Base-by-base conservation (phyloP, 2,888 invertebrate genomes). In the Nebria salina region DNA sequence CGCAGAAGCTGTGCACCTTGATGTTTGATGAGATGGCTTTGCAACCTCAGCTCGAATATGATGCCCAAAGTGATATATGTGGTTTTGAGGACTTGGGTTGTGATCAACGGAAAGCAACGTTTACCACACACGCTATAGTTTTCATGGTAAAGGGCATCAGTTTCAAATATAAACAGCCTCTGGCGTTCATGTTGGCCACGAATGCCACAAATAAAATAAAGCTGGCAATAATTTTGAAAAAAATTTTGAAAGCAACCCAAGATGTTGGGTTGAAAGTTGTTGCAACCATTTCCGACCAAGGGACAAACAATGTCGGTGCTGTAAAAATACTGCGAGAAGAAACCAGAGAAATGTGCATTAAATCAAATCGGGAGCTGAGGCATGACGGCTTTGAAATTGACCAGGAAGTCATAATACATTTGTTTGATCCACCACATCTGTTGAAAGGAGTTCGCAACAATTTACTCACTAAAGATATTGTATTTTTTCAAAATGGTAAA, bases 51-150 rank as follows among this genome's bases (percentile, higher is more conserved):
- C 65, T 41, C 7, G 34, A 78, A 54, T 41, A 77, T 68, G 42
- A 65, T 65, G 4, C 66, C 42, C 20, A 25, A 9, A 43, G 82
- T 20, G 83, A 83, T 72, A 76, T 84, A 3, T 74, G 80, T 72
- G 83, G 84, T 0, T 84, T 84, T 82, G 83, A 84, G 83, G 81
- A 84, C 80, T 82, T 82, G 75, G 84, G 84, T 0, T 68, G 82
- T 72, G 65, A 68, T 26, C 9, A 74, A 74, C 34, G 77, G 64
- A 70, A 41, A 9, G 20, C 20, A 20, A 20, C 20, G 20, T 83
- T 83, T 64, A 82, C 82, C 9, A 75, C 83, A 64, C 82, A 83
- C 77, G 83, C 66, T 25, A 65, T 78, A 6, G 72, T 78, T 9
- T 65, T 78, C 41, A 78, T 78, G 78, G 78, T 43, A 43, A 8